A percentile compares a stretch with the other conserved stretches of the same genome.
Conservation (phyloP, 2,797 vertebrate genomes). For the Rhincodon typus region DNA sequence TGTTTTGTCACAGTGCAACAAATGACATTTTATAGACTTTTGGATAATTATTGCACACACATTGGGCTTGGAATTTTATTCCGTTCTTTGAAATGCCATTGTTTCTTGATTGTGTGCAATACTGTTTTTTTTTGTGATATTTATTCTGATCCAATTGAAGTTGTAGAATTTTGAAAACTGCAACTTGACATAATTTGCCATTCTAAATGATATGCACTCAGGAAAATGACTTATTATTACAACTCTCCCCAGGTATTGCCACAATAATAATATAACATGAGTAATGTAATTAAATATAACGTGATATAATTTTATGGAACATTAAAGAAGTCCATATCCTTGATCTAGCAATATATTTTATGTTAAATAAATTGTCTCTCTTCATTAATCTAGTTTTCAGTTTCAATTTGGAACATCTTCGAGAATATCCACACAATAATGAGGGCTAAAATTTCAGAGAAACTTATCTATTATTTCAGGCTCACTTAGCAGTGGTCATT, state of each 20-base stretch:
- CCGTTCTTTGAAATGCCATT: not conserved
- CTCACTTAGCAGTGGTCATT: not conserved
- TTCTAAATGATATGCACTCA: not conserved
- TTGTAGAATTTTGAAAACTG: not conserved
- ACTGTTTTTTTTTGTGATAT: not conserved
- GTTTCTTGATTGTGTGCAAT: not conserved
- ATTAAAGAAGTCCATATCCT: not conserved
- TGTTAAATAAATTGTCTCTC: not conserved
- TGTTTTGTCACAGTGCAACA: not conserved
- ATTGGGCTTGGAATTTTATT: not conserved
- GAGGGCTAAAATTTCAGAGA: not conserved
- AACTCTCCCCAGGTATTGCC: not conserved
- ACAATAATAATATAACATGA: not conserved
- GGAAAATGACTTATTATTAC: not conserved
- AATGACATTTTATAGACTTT: not conserved
- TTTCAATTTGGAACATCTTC: not conserved
- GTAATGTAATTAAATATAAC: not conserved
- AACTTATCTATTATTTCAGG: not conserved
- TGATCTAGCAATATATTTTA: not conserved
- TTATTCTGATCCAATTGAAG: not conserved
- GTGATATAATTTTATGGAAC: not conserved
- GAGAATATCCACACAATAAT: not conserved
- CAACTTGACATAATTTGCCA: not conserved
- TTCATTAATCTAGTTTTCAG: not conserved
- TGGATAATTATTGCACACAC: not conserved